phyloP scores from a whole-genome alignment of 2,113 vertebrate species.

The Plecturocebus donacophilus region DNA sequence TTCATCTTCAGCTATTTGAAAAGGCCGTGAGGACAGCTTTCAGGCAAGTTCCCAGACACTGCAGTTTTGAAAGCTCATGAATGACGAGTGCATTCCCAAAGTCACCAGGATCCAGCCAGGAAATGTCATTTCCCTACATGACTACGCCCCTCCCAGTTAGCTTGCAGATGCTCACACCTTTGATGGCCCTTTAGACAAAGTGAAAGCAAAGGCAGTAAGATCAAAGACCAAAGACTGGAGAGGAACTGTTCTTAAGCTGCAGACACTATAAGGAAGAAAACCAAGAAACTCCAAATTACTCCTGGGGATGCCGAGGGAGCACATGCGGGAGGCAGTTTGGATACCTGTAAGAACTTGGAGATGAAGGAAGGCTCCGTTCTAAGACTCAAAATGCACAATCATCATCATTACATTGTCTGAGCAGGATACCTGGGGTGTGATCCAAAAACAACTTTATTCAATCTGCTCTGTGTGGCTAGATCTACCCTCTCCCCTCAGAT shows the following conservation, averaged over 20 bases:
- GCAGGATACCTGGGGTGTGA: neutral
- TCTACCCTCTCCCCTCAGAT: neutral
- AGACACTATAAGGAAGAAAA: neutral
- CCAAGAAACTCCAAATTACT: neutral
- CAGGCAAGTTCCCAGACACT: neutral
- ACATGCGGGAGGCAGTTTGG: rapidly evolving
- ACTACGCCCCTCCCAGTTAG: neutral
- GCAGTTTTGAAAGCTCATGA: neutral
- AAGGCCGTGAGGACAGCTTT: neutral
- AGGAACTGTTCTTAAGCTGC: neutral
- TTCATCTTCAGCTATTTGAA: neutral
- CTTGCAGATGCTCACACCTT: neutral
- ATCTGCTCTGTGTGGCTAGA: neutral
- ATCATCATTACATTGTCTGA: neutral
- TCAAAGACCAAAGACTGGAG: neutral
- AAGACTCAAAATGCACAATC: neutral
- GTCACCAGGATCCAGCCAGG: neutral
- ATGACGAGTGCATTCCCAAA: neutral
- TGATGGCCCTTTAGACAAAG: neutral
- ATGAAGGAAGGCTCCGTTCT: neutral
- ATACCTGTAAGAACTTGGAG: neutral
- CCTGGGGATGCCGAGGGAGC: neutral
- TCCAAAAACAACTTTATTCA: neutral
- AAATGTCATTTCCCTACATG: neutral
- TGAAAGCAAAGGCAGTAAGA: neutral